Base-by-base conservation (phyloP, 2,113 vertebrate species). In the Eolophus roseicapilla region DNA sequence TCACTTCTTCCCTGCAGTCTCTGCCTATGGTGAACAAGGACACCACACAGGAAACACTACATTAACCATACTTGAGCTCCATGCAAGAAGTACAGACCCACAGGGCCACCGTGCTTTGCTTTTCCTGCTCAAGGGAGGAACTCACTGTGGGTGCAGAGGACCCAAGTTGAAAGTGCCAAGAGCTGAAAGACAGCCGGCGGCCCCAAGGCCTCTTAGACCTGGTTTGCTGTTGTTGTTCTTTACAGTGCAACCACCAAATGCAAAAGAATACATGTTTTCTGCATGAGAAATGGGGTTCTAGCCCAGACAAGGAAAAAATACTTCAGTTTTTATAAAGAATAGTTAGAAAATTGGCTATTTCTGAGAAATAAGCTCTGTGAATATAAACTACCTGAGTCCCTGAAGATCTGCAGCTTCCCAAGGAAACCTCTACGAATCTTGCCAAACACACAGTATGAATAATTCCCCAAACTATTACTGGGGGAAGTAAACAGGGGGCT, bases 321-420 rank as follows among this genome's bases (percentile, higher is more conserved):
- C n/a, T 70, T 64, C 37, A 19, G 69, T 82, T 86, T 57, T 90
- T 86, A 79, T 28, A 29, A 88, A 63, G 77, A 84, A 75, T 37
- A 55, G 68, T 64, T 82, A 41, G n/a, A 59, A 93, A 94, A 75
- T 33, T 74, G 68, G 79, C 13, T 88, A 67, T 91, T 90, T 74
- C 92, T 92, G 87, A n/a, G 53, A 81, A 94, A 90, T 2, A 31
- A 93, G 44, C 46, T 68, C 50, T 35, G 82, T 81, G 94, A 94
- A 68, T 96, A 88, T 60, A 62, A 96, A 95, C 33, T 11, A 95
- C 79, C 14, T 0, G 0, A 74, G 82, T 83, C 93, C 90, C 93
- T 13, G 64, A 87, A 68, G 91, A 95, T 55, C 73, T n/a, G 50
- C 70, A 52, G 29, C 49, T 90, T 96, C 93, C 91, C 88, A 24